Conservation (phyloP, 2,888 invertebrate genomes). For the Cerastis leucographa region DNA sequence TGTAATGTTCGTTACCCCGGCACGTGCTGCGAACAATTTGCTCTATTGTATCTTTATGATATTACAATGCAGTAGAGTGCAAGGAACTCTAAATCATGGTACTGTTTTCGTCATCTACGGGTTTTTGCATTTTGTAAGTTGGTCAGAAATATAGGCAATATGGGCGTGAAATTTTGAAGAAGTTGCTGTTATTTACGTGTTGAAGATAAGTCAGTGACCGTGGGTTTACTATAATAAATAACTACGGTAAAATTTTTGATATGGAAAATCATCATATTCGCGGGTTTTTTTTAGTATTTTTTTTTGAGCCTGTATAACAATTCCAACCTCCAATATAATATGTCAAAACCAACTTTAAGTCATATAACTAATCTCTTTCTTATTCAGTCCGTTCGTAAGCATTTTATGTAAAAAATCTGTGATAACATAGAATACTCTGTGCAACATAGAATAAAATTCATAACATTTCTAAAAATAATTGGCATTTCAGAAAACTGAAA, state of each 20-base stretch:
- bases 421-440: background rate
- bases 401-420: background rate
- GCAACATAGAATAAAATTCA: background rate
- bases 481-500: background rate
- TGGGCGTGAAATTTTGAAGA: background rate
- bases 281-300: background rate
- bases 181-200: background rate
- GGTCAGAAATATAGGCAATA: background rate
- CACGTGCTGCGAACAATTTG: conserved; percentile 82
- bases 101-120: background rate
- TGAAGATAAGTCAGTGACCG: background rate
- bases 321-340: background rate
- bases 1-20: conserved; percentile 82
- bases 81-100: conserved; percentile 2
- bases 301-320: background rate
- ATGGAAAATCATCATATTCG: background rate
- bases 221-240: background rate
- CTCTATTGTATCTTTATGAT: conserved; percentile 73
- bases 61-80: conserved; percentile 63
- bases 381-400: background rate
- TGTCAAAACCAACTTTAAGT: background rate
- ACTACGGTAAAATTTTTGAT: background rate
- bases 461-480: background rate
- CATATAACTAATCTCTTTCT: background rate
- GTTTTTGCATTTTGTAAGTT: background rate